These are phyloP conservation scores for Dicyrtoma fusca DNA, from an alignment of 2,888 invertebrate species.

Conservation along the genomic window DNA sequence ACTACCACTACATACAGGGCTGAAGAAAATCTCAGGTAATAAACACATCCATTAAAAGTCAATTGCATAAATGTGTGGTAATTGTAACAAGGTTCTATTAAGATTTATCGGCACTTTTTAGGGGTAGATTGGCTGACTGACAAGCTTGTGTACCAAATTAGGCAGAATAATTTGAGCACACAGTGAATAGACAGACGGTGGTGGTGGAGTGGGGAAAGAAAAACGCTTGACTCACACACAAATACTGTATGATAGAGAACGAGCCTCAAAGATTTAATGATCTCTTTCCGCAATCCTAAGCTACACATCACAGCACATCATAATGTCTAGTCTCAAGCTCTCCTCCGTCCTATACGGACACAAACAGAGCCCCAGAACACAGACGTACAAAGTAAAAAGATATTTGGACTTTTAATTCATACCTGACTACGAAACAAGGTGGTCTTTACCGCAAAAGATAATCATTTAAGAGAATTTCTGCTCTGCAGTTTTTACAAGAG, in stretches of 20 bases:
- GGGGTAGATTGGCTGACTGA: neutral
- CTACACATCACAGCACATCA: neutral
- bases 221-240: neutral
- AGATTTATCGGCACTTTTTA: constrained; percentile 30
- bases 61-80: constrained; percentile 18
- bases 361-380: too few species aligned
- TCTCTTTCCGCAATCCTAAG: constrained; percentile 27
- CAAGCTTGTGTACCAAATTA: constrained; percentile 27
- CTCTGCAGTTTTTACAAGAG: too few species aligned
- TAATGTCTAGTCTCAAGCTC: too few species aligned
- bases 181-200: neutral
- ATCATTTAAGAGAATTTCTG: constrained; percentile 19
- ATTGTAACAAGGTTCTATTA: constrained; percentile 36
- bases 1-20: neutral
- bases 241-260: neutral
- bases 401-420: too few species aligned
- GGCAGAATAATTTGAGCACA: constrained; percentile 24
- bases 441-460: constrained; percentile 30
- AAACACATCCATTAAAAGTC: constrained; percentile 19
- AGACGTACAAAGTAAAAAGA: too few species aligned
- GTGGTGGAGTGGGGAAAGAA: neutral
- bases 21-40: constrained; percentile 5
- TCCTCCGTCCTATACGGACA: too few species aligned
- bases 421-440: constrained; percentile 10
- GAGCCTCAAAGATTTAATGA: constrained; percentile 15